Evolutionary conservation across 64 coral and sea anemone species (phyloP).

Genomic region (Dendrophyllia cribrosa): DNA sequence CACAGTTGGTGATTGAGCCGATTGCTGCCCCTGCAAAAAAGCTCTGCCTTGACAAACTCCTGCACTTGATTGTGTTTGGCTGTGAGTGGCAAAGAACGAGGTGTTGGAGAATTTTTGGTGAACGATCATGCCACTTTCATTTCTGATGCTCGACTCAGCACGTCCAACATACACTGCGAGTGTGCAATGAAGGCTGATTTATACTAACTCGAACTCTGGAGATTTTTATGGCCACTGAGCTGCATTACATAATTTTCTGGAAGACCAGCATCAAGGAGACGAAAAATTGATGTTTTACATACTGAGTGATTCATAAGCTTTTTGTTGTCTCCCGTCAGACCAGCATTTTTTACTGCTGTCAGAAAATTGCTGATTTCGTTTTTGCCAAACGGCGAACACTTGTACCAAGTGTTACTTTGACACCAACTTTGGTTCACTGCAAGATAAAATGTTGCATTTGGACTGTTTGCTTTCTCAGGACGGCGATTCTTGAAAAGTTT

Average conservation of each 20-base stretch:
- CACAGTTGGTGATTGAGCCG: too few relatives aligned
- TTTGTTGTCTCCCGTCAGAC: background rate
- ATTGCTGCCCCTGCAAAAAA: background rate
- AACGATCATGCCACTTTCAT: background rate
- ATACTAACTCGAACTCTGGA: slow-evolving; percentile 18
- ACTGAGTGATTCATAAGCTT: slow-evolving; percentile 49
- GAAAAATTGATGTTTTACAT: slow-evolving; percentile 28
- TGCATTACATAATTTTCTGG: slow-evolving; percentile 57
- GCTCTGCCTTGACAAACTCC: background rate
- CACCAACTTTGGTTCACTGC: background rate
- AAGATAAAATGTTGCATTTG: too few relatives aligned
- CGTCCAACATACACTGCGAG: background rate
- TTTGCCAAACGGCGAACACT: background rate
- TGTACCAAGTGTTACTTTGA: background rate
- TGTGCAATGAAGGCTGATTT: slow-evolving; percentile 4
- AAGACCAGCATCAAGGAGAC: slow-evolving; percentile 38
- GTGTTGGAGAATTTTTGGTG: background rate
- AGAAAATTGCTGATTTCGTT: background rate
- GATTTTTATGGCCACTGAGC: background rate
- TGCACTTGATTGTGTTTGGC: background rate
- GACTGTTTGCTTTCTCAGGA: too few relatives aligned
- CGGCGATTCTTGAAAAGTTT: too few relatives aligned
- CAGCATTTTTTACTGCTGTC: background rate
- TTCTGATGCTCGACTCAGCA: background rate
- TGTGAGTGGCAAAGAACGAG: background rate